Evolutionary conservation across 1,140 invertebrate genomes (phyloP).

Genomic region (Sipha flava): DNA sequence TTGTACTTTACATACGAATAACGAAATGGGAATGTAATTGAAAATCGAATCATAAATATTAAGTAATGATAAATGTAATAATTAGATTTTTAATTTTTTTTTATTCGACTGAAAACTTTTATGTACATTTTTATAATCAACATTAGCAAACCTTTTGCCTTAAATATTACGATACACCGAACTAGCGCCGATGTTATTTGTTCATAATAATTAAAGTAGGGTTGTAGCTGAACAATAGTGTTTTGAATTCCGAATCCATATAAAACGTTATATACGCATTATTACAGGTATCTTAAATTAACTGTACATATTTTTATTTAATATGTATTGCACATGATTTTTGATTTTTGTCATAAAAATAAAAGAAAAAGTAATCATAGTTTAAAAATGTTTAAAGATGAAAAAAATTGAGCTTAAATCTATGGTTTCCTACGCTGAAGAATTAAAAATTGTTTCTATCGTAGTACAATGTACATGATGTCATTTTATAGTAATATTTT

Average conservation of each 20-base stretch:
- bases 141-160: not conserved
- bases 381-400: conserved; percentile 9
- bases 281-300: not conserved
- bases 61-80: not conserved
- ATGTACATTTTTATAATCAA: not conserved
- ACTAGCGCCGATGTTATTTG: too few species aligned
- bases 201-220: too few species aligned
- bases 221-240: too few species aligned
- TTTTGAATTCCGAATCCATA: too few species aligned
- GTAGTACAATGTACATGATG: too few species aligned
- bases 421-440: too few species aligned
- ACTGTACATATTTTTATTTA: conserved; percentile 2
- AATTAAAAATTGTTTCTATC: too few species aligned
- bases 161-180: too few species aligned
- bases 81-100: not conserved
- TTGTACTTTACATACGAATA: conserved; percentile 18
- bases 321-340: conserved; percentile 18
- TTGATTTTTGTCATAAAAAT: conserved; percentile 12
- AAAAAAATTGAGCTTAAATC: not conserved
- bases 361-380: conserved; percentile 15
- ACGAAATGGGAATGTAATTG: conserved; percentile 14
- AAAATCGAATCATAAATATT: not conserved
- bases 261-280: not conserved
- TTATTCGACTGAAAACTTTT: not conserved
- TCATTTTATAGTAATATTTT: too few species aligned